Evolutionary conservation across 2,888 invertebrate species (phyloP), one percentile per base, ranked within the genome.

Genomic region (Oxyteleia sp.): DNA sequence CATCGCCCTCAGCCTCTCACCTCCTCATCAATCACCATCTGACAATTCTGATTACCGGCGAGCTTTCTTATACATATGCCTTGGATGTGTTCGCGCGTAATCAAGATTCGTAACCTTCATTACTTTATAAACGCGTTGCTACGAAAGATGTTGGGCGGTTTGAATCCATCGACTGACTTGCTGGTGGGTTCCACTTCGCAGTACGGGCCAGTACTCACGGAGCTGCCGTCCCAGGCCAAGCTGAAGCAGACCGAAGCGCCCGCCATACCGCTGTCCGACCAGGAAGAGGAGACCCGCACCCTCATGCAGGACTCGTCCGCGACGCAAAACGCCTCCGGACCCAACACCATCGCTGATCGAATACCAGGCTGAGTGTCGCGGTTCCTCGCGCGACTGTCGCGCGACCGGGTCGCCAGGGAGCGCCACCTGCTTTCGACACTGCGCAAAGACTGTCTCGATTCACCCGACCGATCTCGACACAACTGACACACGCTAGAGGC

Each of bases 181-280:
- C 93, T 93, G 93, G 93, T 93, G 93, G 93, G 93, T 93, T 93
- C 93, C 92, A 92, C 93, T 93, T 93, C 93, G 93, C 93, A 93
- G 93, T 93, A 93, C 93, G 93, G 93, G 91, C 93, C 93, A 68
- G 93, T 93, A 92, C 93, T 93, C 64, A 93, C 93, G 43, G 93
- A 93, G 88, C 86, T 93, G 84, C 93, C 93, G 69, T 92, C 92
- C 69, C 92, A 92, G 80, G 76, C 91, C 88, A 93, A 92, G 86
- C 80, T 89, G 79, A 92, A 91, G 83, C 90, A 91, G 75, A 88
- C 80, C 64, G 88, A 89, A 4, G 84, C 88, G 0, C 87, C 89
- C 16, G 87, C 91, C 2, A 87, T 91, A 18, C 90, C 93, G 15
- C 85, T 93, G 26, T 93, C 93, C 2, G 93, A 93, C 79, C 93